These are phyloP conservation scores for Eupeodes luniger DNA, from an alignment of 2,888 invertebrate genomes.

Conservation along the genomic window DNA sequence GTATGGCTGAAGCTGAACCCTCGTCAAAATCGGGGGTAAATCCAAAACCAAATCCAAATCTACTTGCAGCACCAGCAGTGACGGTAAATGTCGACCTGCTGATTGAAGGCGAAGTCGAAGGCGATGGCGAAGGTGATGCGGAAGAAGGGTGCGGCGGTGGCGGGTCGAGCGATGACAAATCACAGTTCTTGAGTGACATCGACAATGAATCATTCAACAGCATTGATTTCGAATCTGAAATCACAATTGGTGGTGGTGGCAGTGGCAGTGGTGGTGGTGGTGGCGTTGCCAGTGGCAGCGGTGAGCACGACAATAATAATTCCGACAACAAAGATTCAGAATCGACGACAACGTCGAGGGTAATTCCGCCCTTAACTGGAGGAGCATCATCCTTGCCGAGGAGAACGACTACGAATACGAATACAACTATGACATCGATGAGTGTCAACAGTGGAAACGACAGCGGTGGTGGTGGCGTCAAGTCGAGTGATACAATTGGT, in stretches of 20 bases:
- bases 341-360: constrained; percentile 76
- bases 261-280: constrained; percentile 50
- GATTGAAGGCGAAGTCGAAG: constrained; percentile 57
- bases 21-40: constrained; percentile 37
- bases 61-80: constrained; percentile 55
- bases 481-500: constrained; percentile 81
- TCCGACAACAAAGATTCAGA: constrained; percentile 77
- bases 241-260: constrained; percentile 81
- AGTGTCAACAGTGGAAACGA: constrained; percentile 38
- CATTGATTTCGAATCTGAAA: constrained; percentile 84
- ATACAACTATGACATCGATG: constrained; percentile 39
- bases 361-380: constrained; percentile 67
- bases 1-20: constrained; percentile 47
- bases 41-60: constrained; percentile 32
- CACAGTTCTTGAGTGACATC: constrained; percentile 83
- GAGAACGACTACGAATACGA: constrained; percentile 45
- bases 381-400: constrained; percentile 52
- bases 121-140: constrained; percentile 50
- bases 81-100: constrained; percentile 79
- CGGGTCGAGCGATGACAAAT: constrained; percentile 82
- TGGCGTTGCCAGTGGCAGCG: constrained; percentile 18
- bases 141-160: constrained; percentile 45
- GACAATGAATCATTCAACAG: constrained; percentile 84
- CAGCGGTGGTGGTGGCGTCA: constrained; percentile 55
- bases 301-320: constrained; percentile 75